Conservation (phyloP, 2,797 vertebrate genomes). For the Acrocephalus scirpaceus region DNA sequence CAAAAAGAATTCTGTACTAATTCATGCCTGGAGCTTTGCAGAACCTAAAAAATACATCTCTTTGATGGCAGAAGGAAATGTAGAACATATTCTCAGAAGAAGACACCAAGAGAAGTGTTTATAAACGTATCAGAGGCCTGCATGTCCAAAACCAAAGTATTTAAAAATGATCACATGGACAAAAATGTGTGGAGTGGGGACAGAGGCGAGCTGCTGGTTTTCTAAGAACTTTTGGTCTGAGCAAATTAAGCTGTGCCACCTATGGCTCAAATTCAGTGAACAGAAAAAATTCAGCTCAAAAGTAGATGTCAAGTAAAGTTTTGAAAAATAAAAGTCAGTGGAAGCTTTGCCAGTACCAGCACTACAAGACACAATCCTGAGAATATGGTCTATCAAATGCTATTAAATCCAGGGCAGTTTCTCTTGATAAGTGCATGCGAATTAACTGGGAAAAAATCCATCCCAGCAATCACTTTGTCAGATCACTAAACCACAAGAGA, state of each 20-base stretch:
- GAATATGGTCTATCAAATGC: not conserved
- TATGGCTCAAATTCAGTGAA: not conserved
- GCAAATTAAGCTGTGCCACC: not conserved
- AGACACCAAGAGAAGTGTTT: not conserved
- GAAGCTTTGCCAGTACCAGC: not conserved
- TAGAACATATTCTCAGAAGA: not conserved
- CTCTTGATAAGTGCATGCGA: accelerated
- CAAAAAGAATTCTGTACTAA: not conserved
- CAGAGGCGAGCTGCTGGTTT: not conserved
- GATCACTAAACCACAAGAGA: not conserved
- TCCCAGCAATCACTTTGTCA: not conserved
- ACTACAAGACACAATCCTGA: not conserved
- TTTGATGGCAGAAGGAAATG: not conserved
- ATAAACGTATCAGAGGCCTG: not conserved
- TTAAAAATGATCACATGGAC: not conserved
- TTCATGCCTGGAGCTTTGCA: not conserved
- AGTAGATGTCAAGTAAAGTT: not conserved
- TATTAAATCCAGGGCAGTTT: not conserved
- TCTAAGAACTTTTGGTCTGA: not conserved
- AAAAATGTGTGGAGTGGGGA: not conserved
- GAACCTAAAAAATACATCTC: not conserved
- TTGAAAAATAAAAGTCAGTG: not conserved
- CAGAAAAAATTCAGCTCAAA: not conserved
- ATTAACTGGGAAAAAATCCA: not conserved
- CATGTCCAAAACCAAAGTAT: not conserved